phyloP scores from a whole-genome alignment of 2,797 vertebrate species.

The Coregonus ussuriensis region DNA sequence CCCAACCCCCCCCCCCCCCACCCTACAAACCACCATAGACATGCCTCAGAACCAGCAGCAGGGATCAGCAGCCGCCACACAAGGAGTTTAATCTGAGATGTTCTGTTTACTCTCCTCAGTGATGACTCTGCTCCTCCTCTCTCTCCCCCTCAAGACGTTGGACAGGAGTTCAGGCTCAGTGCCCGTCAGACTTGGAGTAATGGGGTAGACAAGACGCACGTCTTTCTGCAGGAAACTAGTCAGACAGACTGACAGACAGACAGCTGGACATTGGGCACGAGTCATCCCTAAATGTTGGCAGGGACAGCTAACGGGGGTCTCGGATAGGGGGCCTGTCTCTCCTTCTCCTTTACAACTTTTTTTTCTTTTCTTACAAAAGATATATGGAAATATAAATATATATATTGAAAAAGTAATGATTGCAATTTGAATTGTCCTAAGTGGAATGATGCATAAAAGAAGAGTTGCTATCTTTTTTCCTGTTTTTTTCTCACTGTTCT shows the following conservation, averaged over 20 bases:
- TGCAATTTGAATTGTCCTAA: conserved; percentile 45
- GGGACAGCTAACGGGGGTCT: conserved; percentile 30
- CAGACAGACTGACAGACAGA: conserved; percentile 14
- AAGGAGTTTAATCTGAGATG: too few relatives aligned
- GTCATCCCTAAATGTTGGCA: conserved; percentile 32
- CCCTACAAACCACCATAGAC: background rate
- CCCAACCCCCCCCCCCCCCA: background rate
- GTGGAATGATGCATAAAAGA: conserved; percentile 48
- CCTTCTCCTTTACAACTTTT: conserved; percentile 11
- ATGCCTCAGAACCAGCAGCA: background rate
- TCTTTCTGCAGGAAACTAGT: background rate
- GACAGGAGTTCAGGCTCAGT: background rate
- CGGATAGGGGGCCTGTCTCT: background rate
- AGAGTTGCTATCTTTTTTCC: conserved; percentile 43
- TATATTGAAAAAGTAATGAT: conserved; percentile 58
- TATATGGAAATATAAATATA: conserved; percentile 66
- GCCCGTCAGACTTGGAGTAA: background rate
- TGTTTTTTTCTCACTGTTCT: conserved; percentile 39
- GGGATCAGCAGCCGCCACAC: too few relatives aligned
- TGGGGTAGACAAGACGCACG: background rate
- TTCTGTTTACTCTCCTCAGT: background rate
- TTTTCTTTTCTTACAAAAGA: conserved; percentile 47
- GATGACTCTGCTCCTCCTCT: background rate
- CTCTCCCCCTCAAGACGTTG: background rate
- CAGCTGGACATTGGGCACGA: conserved; percentile 14